A percentile compares a stretch with the other conserved stretches of the same genome.
Evolutionary conservation across 2,113 vertebrate genomes (phyloP).

Genomic region (Hiodon tergisus): DNA sequence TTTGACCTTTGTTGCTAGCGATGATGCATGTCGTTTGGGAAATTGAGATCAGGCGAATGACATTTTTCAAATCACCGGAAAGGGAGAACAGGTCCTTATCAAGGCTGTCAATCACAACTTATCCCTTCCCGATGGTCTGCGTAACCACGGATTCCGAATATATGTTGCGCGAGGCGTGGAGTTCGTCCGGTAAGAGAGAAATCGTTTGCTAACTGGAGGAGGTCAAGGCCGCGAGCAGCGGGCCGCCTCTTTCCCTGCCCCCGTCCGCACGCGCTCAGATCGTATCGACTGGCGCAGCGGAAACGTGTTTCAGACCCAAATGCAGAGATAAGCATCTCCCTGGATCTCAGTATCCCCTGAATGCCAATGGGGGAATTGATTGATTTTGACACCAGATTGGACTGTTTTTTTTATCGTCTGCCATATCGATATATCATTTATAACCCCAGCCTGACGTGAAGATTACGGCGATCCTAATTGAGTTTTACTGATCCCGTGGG

Average conservation of each 20-base stretch:
- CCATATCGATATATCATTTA: constrained; percentile 51
- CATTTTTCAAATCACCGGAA: constrained; percentile 37
- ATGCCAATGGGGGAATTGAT: constrained; percentile 39
- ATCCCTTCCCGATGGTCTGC: constrained; percentile 9
- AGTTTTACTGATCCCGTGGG: constrained; percentile 38
- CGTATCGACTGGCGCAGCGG: constrained; percentile 25
- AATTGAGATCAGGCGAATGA: constrained; percentile 25
- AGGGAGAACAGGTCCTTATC: constrained; percentile 25
- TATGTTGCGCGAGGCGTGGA: constrained; percentile 30
- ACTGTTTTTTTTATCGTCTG: constrained; percentile 51
- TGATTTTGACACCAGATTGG: constrained; percentile 54
- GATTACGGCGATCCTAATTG: constrained; percentile 34
- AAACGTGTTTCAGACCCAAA: constrained; percentile 46
- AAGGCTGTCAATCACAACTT: constrained; percentile 33
- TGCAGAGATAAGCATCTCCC: constrained; percentile 43
- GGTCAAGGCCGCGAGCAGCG: constrained; percentile 30
- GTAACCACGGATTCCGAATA: constrained; percentile 12
- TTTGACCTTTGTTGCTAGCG: constrained; percentile 38
- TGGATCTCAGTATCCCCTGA: constrained; percentile 28
- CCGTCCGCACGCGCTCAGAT: constrained; percentile 14
- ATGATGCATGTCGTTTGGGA: constrained; percentile 33
- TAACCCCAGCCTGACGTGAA: constrained; percentile 36
- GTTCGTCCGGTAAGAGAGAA: constrained; percentile 40
- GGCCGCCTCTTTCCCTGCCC: constrained; percentile 27
- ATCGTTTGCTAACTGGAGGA: constrained; percentile 39